Conservation (phyloP, 2,888 invertebrate species). For the Tetropium fuscum region DNA sequence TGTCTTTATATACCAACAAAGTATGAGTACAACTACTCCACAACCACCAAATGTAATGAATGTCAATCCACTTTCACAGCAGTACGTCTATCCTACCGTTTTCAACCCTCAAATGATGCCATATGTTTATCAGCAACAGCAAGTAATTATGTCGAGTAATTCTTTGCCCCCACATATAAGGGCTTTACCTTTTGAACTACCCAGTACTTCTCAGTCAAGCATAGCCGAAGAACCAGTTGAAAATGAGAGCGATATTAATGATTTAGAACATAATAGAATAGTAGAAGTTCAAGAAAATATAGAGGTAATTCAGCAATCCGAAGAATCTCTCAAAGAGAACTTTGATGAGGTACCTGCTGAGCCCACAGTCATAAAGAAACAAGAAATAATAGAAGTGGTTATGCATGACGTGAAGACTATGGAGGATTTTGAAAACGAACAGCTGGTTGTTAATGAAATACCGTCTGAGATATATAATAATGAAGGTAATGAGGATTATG, state of each 20-base stretch:
- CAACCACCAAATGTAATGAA: slow-evolving; percentile 58
- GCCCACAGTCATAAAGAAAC: slow-evolving; percentile 21
- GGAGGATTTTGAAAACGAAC: slow-evolving; percentile 37
- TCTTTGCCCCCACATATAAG: slow-evolving; percentile 60
- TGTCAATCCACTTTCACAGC: slow-evolving; percentile 68
- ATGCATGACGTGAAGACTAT: slow-evolving; percentile 33
- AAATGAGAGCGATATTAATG: slow-evolving; percentile 25
- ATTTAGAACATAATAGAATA: slow-evolving; percentile 21
- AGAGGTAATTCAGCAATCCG: slow-evolving; percentile 10
- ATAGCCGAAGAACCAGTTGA: slow-evolving; percentile 26
- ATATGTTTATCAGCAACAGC: slow-evolving; percentile 70
- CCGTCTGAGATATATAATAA: slow-evolving; percentile 20
- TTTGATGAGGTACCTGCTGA: neutral
- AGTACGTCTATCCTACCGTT: slow-evolving; percentile 67
- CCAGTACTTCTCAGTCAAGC: slow-evolving; percentile 37
- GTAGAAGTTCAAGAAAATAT: slow-evolving; percentile 54
- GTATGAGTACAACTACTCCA: slow-evolving; percentile 66
- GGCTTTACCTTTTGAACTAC: slow-evolving; percentile 55
- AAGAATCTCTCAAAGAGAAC: slow-evolving; percentile 18
- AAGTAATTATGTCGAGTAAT: slow-evolving; percentile 67
- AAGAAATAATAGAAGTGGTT: slow-evolving; percentile 13
- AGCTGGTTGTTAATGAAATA: slow-evolving; percentile 31
- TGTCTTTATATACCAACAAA: slow-evolving; percentile 71
- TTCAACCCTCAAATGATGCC: slow-evolving; percentile 69
- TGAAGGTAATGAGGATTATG: slow-evolving; percentile 17